Conservation (phyloP, 2,888 invertebrate genomes). For the Drosophila conformis region DNA sequence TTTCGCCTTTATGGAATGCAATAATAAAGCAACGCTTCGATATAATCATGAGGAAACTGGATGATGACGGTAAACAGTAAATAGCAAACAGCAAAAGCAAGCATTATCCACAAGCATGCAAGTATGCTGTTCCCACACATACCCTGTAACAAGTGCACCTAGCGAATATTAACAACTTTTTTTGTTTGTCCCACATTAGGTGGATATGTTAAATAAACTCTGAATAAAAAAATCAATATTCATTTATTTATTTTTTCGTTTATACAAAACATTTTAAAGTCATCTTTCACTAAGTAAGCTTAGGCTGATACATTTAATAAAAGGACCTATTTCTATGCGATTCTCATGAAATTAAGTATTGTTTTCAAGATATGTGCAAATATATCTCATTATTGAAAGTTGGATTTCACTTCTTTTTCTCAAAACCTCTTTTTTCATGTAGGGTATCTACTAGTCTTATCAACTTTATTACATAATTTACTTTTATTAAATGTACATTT, state of each 20-base stretch:
- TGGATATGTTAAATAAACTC: not conserved
- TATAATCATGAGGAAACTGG: conserved; percentile 18
- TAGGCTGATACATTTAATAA: not conserved
- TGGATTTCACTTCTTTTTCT: not conserved
- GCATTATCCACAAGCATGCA: not conserved
- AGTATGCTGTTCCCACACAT: not conserved
- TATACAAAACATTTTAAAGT: not conserved
- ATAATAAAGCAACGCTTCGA: conserved; percentile 11
- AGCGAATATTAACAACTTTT: not conserved
- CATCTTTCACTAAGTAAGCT: not conserved
- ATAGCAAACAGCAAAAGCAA: conserved; percentile 8
- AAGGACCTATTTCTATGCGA: not conserved
- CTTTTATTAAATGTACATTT: conserved; percentile 5
- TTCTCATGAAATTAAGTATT: not conserved
- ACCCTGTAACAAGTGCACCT: not conserved
- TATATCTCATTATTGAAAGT: not conserved
- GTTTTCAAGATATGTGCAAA: not conserved
- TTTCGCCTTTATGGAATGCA: conserved; percentile 15
- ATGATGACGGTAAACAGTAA: conserved; percentile 2
- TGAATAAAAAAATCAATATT: not conserved
- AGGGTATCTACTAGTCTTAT: not conserved
- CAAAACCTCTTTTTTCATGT: not conserved
- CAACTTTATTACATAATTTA: not conserved
- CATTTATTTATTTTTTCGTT: not conserved
- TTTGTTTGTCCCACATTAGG: not conserved